Conservation (phyloP, 1,140 invertebrate species). For the Anagrus nilaparvatae region DNA sequence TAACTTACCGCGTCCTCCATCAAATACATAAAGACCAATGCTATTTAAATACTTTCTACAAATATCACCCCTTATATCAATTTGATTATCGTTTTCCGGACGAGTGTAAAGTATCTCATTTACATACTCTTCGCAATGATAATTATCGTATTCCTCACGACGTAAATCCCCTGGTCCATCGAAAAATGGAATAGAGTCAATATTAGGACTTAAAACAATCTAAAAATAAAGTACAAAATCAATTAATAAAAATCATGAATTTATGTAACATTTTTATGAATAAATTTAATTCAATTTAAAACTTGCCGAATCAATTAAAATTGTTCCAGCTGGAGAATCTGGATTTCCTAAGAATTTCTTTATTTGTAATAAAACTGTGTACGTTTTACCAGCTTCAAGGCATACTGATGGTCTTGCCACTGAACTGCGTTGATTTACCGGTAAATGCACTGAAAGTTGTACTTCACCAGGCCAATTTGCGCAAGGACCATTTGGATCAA, state of each 20-base stretch:
- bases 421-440: conserved; percentile 57
- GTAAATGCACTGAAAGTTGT: conserved; percentile 50
- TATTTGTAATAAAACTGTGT: conserved; percentile 77
- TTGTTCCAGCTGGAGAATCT: conserved; percentile 66
- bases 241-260: not conserved
- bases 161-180: conserved; percentile 45
- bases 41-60: conserved; percentile 73
- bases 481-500: conserved; percentile 77
- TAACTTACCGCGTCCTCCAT: conserved; percentile 60
- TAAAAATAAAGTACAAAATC: conserved; percentile 27
- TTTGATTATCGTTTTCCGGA: conserved; percentile 47
- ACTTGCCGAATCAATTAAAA: conserved; percentile 86
- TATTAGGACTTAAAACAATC: conserved; percentile 72
- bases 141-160: conserved; percentile 66
- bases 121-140: conserved; percentile 66
- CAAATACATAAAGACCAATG: conserved; percentile 69
- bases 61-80: conserved; percentile 52
- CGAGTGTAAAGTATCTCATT: conserved; percentile 70
- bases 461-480: conserved; percentile 68
- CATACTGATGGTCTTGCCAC: conserved; percentile 68
- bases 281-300: conserved; percentile 1
- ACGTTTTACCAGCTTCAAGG: conserved; percentile 79
- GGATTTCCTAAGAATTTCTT: conserved; percentile 52
- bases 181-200: conserved; percentile 79
- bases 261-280: not conserved